phyloP scores from a whole-genome alignment of 1,140 invertebrate species.

The Pteromalus puparum region DNA sequence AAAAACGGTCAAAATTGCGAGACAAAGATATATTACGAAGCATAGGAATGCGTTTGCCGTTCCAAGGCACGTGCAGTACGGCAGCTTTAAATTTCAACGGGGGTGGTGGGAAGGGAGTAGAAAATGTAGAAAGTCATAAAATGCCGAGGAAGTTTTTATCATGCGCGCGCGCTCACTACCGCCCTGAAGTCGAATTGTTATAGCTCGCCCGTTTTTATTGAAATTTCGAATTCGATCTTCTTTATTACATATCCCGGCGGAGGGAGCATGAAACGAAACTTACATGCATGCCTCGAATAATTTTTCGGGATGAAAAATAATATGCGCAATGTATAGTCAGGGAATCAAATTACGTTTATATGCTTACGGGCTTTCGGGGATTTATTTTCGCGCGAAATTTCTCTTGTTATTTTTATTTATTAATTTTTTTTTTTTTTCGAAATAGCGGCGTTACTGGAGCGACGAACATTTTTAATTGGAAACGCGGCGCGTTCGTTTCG shows the following conservation, averaged over 20 bases:
- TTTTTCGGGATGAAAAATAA: not conserved
- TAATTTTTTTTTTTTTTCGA: not conserved
- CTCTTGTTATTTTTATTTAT: too few species aligned
- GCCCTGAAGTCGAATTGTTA: conserved; percentile 26
- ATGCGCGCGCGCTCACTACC: not conserved
- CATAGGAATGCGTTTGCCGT: not conserved
- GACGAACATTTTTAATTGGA: not conserved
- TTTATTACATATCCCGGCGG: not conserved
- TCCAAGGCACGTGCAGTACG: not conserved
- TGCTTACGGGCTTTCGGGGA: too few species aligned
- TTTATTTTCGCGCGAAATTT: too few species aligned
- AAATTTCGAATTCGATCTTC: conserved; percentile 40
- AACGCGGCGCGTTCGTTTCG: not conserved
- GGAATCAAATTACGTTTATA: too few species aligned
- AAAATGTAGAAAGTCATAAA: conserved; percentile 46
- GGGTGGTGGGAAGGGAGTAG: not conserved
- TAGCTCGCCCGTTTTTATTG: conserved; percentile 22
- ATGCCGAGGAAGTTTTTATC: conserved; percentile 23
- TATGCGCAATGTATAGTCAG: too few species aligned
- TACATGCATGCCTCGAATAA: not conserved
- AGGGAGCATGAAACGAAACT: not conserved
- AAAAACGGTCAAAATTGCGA: conserved; percentile 28
- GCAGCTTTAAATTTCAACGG: conserved; percentile 35
- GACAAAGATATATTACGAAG: conserved; percentile 21
- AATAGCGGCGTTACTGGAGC: not conserved